These are phyloP conservation scores for Sebastes ruberrimus DNA, from an alignment of 2,797 vertebrate genomes.

Conservation along the genomic window DNA sequence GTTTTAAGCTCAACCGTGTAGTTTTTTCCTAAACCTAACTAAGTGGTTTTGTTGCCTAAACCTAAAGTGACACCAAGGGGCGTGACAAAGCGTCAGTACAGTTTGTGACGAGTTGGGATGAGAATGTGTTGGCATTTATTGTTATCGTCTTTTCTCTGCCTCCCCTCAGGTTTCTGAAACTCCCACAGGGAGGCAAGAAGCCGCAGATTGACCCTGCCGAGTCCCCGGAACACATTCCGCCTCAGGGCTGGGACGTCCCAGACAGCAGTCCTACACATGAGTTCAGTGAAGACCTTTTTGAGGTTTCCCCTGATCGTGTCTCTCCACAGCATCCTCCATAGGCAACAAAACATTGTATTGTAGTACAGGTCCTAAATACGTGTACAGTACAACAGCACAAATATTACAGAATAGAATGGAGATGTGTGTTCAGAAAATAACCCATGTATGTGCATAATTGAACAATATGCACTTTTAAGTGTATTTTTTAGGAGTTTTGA, in stretches of 20 bases:
- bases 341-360: not conserved
- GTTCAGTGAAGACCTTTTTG: conserved; percentile 76
- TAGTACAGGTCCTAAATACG: not conserved
- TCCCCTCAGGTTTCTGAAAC: conserved; percentile 88
- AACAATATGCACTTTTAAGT: not conserved
- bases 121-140: not conserved
- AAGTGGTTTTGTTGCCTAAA: no score
- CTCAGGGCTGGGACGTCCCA: conserved; percentile 40
- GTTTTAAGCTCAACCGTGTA: no score
- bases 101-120: no score
- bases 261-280: conserved; percentile 60
- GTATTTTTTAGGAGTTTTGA: not conserved
- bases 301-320: conserved; percentile 76
- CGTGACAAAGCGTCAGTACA: no score
- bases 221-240: conserved; percentile 64
- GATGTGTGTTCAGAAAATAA: conserved; percentile 1
- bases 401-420: not conserved
- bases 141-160: not conserved
- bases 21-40: no score
- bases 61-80: no score
- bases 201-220: conserved; percentile 74
- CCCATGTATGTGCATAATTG: not conserved
- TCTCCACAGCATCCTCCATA: conserved; percentile 60
- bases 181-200: conserved; percentile 80
- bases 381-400: not conserved